Evolutionary conservation across 2,888 invertebrate genomes (phyloP).

Genomic region (Camponotus fellah): DNA sequence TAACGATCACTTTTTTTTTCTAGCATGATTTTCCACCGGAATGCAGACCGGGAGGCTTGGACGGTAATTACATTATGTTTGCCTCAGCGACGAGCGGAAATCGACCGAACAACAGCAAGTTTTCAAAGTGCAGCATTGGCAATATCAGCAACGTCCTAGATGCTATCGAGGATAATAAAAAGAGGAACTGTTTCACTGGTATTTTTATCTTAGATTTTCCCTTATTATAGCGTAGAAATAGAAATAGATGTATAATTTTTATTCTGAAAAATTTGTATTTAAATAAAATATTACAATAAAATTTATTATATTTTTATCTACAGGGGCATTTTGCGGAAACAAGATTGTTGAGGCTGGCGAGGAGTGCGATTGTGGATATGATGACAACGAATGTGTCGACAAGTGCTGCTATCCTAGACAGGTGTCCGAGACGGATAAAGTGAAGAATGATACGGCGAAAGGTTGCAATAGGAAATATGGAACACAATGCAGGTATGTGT

Average conservation of each 20-base stretch:
- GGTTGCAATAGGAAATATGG: constrained; percentile 93
- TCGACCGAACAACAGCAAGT: constrained; percentile 98
- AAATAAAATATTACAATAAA: neutral
- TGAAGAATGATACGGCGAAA: constrained; percentile 90
- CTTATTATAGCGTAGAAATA: neutral
- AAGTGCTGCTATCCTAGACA: constrained; percentile 97
- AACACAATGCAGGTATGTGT: constrained; percentile 92
- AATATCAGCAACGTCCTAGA: constrained; percentile 98
- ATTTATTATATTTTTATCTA: constrained; percentile 86
- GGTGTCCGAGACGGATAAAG: constrained; percentile 90
- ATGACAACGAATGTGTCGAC: constrained; percentile 95
- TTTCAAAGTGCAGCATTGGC: constrained; percentile 97
- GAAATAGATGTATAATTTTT: constrained; percentile 11
- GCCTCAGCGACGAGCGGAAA: constrained; percentile 99
- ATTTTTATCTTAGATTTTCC: constrained; percentile 51
- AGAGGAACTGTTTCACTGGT: constrained; percentile 96
- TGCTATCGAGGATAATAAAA: constrained; percentile 95
- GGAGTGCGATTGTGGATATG: constrained; percentile 99
- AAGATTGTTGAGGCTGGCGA: constrained; percentile 99
- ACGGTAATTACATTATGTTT: constrained; percentile 99
- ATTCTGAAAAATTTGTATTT: neutral
- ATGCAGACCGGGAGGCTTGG: constrained; percentile 95
- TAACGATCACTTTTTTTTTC: constrained; percentile 70
- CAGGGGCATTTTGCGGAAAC: constrained; percentile 99
- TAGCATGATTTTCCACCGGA: constrained; percentile 98